Conservation (phyloP, 1,140 invertebrate species). For the Palaemon carinicauda region DNA sequence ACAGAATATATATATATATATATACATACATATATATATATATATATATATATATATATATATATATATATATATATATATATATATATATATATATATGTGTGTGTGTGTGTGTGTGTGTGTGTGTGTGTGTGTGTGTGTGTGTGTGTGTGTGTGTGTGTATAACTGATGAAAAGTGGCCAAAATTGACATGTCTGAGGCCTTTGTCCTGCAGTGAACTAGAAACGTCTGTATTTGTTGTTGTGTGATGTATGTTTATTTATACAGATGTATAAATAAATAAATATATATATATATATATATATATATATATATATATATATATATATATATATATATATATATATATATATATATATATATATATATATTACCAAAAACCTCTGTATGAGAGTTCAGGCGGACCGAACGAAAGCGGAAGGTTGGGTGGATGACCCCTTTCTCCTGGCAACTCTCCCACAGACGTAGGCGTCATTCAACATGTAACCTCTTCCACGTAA, state of each 20-base stretch:
- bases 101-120: background rate
- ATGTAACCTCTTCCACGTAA: background rate
- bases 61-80: constrained; percentile 2
- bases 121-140: background rate
- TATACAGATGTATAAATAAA: background rate
- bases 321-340: background rate
- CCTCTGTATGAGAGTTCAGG: background rate
- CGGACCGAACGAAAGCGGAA: background rate
- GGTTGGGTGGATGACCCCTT: background rate
- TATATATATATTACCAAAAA: background rate
- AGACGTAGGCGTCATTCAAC: too few species aligned
- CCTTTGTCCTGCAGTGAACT: too few species aligned
- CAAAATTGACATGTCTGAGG: too few species aligned
- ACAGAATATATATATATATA: constrained; percentile 2
- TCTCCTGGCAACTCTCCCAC: background rate
- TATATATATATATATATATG: background rate
- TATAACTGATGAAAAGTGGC: too few species aligned
- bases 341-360: background rate
- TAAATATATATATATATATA: background rate
- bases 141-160: too few species aligned
- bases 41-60: background rate
- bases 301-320: background rate
- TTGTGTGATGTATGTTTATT: background rate
- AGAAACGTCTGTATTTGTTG: too few species aligned
- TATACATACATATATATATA: background rate